Evolutionary conservation across 2,113 vertebrate species (phyloP), one percentile per base, ranked within the genome.

Genomic region (Microcebus jonahi): DNA sequence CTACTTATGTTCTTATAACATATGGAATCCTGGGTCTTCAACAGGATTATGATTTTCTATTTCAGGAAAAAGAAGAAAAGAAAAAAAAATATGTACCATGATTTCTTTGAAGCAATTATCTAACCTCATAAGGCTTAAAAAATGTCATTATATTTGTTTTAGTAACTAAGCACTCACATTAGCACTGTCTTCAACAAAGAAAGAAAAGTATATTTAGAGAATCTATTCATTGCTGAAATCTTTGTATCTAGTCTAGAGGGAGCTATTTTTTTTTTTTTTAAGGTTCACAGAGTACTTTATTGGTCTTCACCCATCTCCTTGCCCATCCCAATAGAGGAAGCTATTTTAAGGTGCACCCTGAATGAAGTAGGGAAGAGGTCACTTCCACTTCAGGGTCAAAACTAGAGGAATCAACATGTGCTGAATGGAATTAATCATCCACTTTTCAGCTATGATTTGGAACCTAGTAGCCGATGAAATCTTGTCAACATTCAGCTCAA

Each of bases 101-200:
- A 94, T 84, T 90, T 90, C 53, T 94, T 96, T 70, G 90, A 73
- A 96, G 65, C 45, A 81, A 97, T 89, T 91, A 75, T 63, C 45
- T 36, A 94, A 87, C 39, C 48, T 83, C 65, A 55, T 25, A 23
- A 93, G 27, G 25, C 45, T 90, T 96, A 84, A 70, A 91, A 93
- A 88, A 55, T 90, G 75, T 71, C 67, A 67, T 71, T 73, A 10
- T 82, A 88, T 82, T 95, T 97, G 82, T 76, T 97, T 97, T 73
- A 77, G n/a, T 80, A 94, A 91, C 50, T 84, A 93, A 92, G 39
- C 21, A 55, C 36, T 90, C 61, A 88, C 65, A 93, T 81, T 93
- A 88, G 57, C 31, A 93, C 25, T 39, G 6, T 77, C 18, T 95
- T 96, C n/a, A 81, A 84, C 31, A 95, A 85, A 95, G 29, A 94